phyloP scores from a whole-genome alignment of 2,113 vertebrate genomes.

The Lota lota region DNA sequence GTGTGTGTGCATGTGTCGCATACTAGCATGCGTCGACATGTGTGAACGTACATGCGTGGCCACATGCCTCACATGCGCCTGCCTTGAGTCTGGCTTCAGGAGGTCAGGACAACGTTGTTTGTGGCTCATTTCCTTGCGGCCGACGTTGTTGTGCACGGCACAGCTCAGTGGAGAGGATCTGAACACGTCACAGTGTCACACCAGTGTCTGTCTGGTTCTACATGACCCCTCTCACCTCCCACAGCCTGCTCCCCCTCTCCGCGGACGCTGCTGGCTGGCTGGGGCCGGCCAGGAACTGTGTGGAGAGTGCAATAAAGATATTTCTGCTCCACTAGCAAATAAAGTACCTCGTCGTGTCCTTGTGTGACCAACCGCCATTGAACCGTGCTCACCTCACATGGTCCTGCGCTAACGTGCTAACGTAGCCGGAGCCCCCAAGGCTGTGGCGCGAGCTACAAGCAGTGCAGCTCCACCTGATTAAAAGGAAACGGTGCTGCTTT shows the following conservation, averaged over 20 bases:
- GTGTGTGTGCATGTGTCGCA: background rate
- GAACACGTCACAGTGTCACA: conserved; percentile 76
- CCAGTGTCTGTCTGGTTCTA: conserved; percentile 67
- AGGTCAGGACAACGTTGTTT: conserved; percentile 63
- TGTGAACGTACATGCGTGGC: conserved; percentile 3
- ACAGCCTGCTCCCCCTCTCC: conserved; percentile 31
- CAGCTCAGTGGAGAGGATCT: conserved; percentile 83
- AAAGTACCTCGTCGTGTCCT: conserved; percentile 44
- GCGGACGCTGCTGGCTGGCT: conserved; percentile 29
- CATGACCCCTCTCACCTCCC: conserved; percentile 57
- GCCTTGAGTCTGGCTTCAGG: conserved; percentile 1
- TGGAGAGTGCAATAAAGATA: conserved; percentile 68
- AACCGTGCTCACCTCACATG: conserved; percentile 12
- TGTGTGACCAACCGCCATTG: conserved; percentile 39
- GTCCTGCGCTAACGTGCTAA: conserved; percentile 16
- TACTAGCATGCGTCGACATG: background rate
- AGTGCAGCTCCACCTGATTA: background rate
- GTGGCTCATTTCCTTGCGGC: conserved; percentile 82
- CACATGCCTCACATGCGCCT: background rate
- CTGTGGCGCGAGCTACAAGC: background rate
- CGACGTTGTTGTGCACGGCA: conserved; percentile 77
- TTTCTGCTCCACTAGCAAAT: conserved; percentile 57
- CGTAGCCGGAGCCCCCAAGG: conserved; percentile 1
- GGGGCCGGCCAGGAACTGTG: conserved; percentile 47
- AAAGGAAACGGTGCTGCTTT: too few species aligned